Conservation (phyloP, 2,113 vertebrate genomes). For the Cacatua alba region DNA sequence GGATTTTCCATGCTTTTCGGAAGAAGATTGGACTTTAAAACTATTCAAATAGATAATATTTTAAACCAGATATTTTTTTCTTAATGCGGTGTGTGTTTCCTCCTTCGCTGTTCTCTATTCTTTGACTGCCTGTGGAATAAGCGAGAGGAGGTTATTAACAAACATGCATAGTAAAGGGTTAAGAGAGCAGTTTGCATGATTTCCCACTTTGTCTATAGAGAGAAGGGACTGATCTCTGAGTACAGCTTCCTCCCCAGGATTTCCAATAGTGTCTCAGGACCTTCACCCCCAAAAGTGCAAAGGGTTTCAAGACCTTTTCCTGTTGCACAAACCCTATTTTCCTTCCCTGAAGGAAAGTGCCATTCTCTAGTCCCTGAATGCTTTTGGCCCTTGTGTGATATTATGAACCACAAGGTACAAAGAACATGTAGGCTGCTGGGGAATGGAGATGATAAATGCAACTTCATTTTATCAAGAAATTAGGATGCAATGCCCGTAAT, state of each 20-base stretch:
- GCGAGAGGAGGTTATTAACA: not conserved
- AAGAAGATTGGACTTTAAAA: not conserved
- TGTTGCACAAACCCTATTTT: not conserved
- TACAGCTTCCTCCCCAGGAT: not conserved
- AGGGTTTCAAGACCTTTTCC: not conserved
- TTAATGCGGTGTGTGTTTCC: not conserved
- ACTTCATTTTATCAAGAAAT: conserved; percentile 13
- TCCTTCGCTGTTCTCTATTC: not conserved
- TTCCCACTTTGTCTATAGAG: not conserved
- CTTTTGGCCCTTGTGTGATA: not conserved
- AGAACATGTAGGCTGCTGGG: not conserved
- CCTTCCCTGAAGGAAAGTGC: not conserved
- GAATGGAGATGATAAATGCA: not conserved
- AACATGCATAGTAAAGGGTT: not conserved
- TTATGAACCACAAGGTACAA: not conserved
- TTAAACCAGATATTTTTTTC: not conserved
- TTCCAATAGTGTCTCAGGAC: not conserved
- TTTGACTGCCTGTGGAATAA: not conserved
- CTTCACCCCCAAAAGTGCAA: not conserved
- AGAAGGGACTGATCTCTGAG: not conserved
- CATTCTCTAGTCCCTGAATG: not conserved
- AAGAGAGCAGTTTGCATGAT: not conserved
- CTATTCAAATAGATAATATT: not conserved
- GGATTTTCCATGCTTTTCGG: not conserved
- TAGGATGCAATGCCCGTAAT: not conserved